A percentile compares a stretch with the other conserved stretches of the same genome.
phyloP scores from a whole-genome alignment of 2,113 vertebrate species.

The Hassar affinis region DNA sequence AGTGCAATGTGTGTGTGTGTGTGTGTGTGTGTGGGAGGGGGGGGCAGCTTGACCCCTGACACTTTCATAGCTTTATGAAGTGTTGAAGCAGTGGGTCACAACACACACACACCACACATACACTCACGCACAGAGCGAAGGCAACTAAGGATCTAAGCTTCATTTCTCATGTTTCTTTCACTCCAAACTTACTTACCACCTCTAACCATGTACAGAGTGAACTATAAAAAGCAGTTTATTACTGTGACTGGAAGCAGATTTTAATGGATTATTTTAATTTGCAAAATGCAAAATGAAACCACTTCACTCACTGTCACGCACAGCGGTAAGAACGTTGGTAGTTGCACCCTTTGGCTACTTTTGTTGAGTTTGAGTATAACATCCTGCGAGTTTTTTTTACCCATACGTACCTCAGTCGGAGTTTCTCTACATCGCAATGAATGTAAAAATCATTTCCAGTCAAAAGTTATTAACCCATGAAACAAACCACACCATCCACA shows the following conservation, averaged over 20 bases:
- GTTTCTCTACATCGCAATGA: neutral
- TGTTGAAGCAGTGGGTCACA: slow-evolving; percentile 30
- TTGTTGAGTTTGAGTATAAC: slow-evolving; percentile 5
- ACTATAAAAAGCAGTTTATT: neutral
- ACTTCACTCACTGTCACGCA: neutral
- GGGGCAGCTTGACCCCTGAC: slow-evolving; percentile 9
- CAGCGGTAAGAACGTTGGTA: neutral
- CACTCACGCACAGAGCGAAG: neutral
- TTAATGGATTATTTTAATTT: too few relatives aligned
- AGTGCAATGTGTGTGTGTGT: slow-evolving; percentile 46
- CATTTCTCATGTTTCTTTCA: too few relatives aligned
- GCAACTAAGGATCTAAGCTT: neutral
- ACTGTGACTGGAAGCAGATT: neutral
- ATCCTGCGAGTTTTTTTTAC: neutral
- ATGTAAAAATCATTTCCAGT: neutral
- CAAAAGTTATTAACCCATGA: neutral
- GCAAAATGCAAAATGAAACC: too few relatives aligned
- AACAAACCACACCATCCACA: neutral
- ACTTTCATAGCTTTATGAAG: slow-evolving; percentile 11
- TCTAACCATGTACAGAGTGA: neutral
- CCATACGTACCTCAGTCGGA: neutral
- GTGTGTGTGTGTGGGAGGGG: slow-evolving; percentile 11
- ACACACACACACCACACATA: slow-evolving; percentile 7
- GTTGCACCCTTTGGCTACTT: neutral
- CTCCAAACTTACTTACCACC: neutral